Evolutionary conservation across 2,888 invertebrate genomes (phyloP), one percentile per base, ranked within the genome.

Genomic region (Zygaena filipendulae): DNA sequence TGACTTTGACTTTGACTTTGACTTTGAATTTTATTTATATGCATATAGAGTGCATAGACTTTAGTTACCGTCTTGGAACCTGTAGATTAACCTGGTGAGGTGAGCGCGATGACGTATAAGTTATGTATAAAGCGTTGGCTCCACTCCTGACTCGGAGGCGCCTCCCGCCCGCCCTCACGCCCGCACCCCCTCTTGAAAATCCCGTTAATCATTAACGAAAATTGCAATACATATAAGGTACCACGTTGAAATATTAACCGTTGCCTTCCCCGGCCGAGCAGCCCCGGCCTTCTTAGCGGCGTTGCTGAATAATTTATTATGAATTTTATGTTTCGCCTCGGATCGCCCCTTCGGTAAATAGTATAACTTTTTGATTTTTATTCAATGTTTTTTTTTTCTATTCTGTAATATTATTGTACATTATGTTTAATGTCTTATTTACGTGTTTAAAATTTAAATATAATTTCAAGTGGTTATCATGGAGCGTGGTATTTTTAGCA

Each of bases 151-250:
- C n/a, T n/a, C n/a, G n/a, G n/a, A n/a, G n/a, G n/a, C n/a, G n/a
- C n/a, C n/a, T n/a, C n/a, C n/a, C n/a, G 56, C 49, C 52, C 52
- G 56, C 52, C 54, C 50, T 47, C 42, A 47, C 46, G 47, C 42
- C 46, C 43, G 47, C 43, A 48, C 47, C 52, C 62, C 56, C 56
- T 45, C 52, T 59, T 59, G 54, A 57, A 61, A 57, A 63, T 56
- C 59, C 52, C 53, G 55, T 75, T 67, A 71, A 67, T 69, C 51
- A 68, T 72, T 75, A 69, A 75, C 72, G 66, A 66, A 72, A 74
- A 75, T 72, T 75, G 71, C 77, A 74, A 74, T 79, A 74, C 70
- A 74, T 74, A 75, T 75, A 74, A 74, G 69, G 64, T 61, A n/a
- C 49, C 52, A 45, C 46, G 56, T 54, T 75, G 60, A 69, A 77